Percentiles rank a stretch among this genome's conserved stretches.
phyloP scores from a whole-genome alignment of 2,797 vertebrate species.

The Ctenochaetus hawaiiensis region DNA sequence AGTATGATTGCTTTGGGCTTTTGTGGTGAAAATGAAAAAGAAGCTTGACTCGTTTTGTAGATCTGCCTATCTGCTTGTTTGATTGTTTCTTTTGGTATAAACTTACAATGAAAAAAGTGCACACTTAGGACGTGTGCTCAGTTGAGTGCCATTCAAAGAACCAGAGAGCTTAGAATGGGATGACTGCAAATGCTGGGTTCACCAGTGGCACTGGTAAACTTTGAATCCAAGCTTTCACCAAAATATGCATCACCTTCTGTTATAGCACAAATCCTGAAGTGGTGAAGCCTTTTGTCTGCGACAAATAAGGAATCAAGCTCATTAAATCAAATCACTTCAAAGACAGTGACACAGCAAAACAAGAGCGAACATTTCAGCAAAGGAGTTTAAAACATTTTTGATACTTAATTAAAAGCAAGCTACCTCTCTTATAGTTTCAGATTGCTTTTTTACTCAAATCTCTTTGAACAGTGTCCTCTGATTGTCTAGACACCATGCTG shows the following conservation, averaged over 20 bases:
- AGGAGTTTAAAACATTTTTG: not conserved
- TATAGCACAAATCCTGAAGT: not conserved
- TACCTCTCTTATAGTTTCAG: not conserved
- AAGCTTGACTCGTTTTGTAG: not conserved
- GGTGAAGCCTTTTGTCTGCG: not conserved
- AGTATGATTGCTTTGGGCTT: not conserved
- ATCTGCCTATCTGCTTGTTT: constrained; percentile 23
- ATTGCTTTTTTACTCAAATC: not conserved
- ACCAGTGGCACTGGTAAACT: not conserved
- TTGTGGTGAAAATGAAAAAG: constrained; percentile 20
- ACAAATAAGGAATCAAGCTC: constrained; percentile 3
- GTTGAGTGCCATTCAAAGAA: constrained; percentile 7
- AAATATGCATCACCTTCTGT: not conserved
- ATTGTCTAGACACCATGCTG: not conserved
- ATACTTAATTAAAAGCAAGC: not conserved
- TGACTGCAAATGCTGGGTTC: not conserved
- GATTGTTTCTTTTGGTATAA: constrained; percentile 17
- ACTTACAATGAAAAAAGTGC: not conserved
- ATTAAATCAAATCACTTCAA: not conserved
- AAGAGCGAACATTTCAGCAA: not conserved
- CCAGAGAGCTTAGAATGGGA: not conserved
- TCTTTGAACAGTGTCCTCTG: not conserved
- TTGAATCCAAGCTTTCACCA: not conserved
- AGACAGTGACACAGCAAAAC: not conserved
- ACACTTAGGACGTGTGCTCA: not conserved